Evolutionary conservation across 1,140 invertebrate genomes (phyloP).

Genomic region (Cyclargus thomasi): DNA sequence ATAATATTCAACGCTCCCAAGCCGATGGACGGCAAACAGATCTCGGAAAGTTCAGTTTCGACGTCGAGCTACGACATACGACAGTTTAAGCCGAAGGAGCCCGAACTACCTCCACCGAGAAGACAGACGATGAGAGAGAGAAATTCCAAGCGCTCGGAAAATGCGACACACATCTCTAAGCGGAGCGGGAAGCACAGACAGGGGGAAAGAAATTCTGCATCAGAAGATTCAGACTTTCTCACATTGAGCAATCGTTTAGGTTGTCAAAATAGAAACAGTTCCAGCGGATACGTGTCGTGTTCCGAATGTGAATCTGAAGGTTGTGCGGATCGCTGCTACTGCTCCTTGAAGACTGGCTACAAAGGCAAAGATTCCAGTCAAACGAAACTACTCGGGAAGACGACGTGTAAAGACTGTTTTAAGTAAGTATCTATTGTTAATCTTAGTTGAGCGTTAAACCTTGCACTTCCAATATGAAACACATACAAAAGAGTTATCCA

Average conservation of each 20-base stretch:
- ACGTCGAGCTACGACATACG: slow-evolving; percentile 77
- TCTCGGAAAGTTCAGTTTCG: slow-evolving; percentile 76
- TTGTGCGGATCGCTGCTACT: slow-evolving; percentile 85
- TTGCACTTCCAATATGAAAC: no score
- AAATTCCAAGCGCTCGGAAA: slow-evolving; percentile 64
- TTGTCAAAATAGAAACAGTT: slow-evolving; percentile 81
- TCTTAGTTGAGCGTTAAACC: neutral
- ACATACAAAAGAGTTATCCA: no score
- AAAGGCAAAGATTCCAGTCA: slow-evolving; percentile 51
- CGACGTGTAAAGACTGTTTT: slow-evolving; percentile 60
- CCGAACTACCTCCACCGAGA: slow-evolving; percentile 55
- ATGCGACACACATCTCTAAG: slow-evolving; percentile 55
- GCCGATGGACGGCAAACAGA: slow-evolving; percentile 42
- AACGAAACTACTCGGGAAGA: slow-evolving; percentile 45
- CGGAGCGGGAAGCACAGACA: slow-evolving; percentile 59
- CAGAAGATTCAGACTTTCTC: slow-evolving; percentile 82
- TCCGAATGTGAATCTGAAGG: slow-evolving; percentile 90
- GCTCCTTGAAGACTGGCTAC: slow-evolving; percentile 73
- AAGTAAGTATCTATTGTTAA: slow-evolving; percentile 45
- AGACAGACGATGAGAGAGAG: slow-evolving; percentile 60
- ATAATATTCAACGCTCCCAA: slow-evolving; percentile 41
- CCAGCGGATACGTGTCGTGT: slow-evolving; percentile 87
- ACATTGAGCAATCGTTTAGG: slow-evolving; percentile 71
- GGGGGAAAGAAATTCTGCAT: slow-evolving; percentile 75
- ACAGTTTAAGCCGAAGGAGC: slow-evolving; percentile 76